A percentile compares a stretch with the other conserved stretches of the same genome.
Conservation (phyloP, 2,113 vertebrate genomes). For the Myocastor coypus region DNA sequence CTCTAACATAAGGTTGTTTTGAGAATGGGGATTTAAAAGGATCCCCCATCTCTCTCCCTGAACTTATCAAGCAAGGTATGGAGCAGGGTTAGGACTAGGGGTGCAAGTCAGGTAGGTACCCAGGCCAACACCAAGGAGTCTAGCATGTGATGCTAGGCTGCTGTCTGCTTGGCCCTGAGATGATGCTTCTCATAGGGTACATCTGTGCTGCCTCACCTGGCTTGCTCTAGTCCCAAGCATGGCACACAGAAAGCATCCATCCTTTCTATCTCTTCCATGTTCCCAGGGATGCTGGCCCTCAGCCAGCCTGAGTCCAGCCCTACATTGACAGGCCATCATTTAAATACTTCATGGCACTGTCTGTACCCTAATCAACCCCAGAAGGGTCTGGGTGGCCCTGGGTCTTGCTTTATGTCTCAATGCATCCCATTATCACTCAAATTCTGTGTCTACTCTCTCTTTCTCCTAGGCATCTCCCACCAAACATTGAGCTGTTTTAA, state of each 20-base stretch:
- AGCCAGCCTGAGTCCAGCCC: neutral
- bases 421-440: neutral
- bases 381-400: too few relatives aligned
- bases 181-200: neutral
- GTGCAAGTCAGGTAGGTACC: neutral
- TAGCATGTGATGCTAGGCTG: accelerated
- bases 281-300: neutral
- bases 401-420: neutral
- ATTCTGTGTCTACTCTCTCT: neutral
- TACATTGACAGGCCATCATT: neutral
- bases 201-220: neutral
- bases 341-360: accelerated
- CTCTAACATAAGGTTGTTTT: neutral
- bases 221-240: neutral
- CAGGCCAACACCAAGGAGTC: too few relatives aligned
- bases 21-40: neutral
- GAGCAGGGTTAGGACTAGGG: neutral
- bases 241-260: neutral
- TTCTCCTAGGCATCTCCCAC: neutral
- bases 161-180: too few relatives aligned
- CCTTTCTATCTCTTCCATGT: neutral
- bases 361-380: accelerated
- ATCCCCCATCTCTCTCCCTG: neutral
- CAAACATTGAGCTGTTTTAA: neutral
- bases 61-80: neutral